Evolutionary conservation across 2,888 invertebrate species (phyloP), one percentile per base, ranked within the genome.

Genomic region (Pardosa pseudoannulata): DNA sequence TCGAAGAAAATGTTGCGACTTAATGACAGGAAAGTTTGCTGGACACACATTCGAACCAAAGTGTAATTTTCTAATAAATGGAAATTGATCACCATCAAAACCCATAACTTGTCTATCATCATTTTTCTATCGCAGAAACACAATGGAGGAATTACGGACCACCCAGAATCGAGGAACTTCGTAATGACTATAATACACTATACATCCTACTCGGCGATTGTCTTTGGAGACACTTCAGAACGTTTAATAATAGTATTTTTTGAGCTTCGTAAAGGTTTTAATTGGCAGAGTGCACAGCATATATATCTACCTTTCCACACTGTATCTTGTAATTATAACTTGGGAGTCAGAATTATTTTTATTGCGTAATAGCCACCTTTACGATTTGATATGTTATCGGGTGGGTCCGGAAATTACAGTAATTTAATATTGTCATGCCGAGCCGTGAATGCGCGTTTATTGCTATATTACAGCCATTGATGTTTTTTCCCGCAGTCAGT

Each of bases 191-290:
- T 56, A 56, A 56, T 56, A 56, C 6, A 23, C 23, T 23, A 56
- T 23, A 23, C 56, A 16, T 11, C 56, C 56, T 23, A 56, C 23
- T 56, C 56, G 23, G 5, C 56, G 16, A 56, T 56, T 56, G 56
- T 56, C 56, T 56, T 23, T 23, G 16, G 23, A 56, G 56, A 56
- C 56, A 56, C 56, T 56, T 56, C 56, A 1, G 19, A 19, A 7
- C 31, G n/a, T 56, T 67, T 81, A 81, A 81, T 81, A 67, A 74
- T 23, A 81, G 81, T 74, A 28, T 36, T 81, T 74, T 74, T 28
- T n/a, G n/a, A 27, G 39, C 36, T 56, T 56, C 19, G 74, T 74
- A 68, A 74, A 56, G 46, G 68, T 74, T 81, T 74, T 81, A 81
- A 81, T 81, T 74, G 81, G 81, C 23, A 6, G 5, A 56, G 16